These are phyloP conservation scores for Ascaphus truei DNA, from an alignment of 2,113 vertebrate species.

Conservation along the genomic window DNA sequence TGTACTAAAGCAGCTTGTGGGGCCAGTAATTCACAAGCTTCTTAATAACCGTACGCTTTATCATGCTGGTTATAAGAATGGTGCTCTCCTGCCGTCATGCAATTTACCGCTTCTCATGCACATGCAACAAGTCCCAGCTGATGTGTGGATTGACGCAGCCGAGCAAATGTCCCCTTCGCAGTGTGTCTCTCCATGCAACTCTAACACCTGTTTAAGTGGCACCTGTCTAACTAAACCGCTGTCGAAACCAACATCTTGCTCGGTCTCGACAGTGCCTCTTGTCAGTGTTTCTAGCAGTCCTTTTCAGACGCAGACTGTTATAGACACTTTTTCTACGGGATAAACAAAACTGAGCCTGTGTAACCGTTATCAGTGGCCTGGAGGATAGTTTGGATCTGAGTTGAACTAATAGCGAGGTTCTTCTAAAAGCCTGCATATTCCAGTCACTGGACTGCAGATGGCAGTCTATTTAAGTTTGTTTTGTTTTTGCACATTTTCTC, in stretches of 20 bases:
- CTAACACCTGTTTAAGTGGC: background rate
- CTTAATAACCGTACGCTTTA: too few relatives aligned
- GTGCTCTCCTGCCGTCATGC: background rate
- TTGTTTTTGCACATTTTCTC: background rate
- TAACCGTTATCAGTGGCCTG: conserved; percentile 13
- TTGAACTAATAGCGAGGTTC: background rate
- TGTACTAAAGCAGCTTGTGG: too few relatives aligned
- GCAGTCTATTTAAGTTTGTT: conserved; percentile 12
- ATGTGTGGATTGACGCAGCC: background rate
- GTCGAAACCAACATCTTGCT: background rate
- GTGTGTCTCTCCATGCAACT: background rate
- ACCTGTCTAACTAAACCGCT: background rate
- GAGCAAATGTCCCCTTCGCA: background rate
- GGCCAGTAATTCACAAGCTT: too few relatives aligned
- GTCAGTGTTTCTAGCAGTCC: background rate
- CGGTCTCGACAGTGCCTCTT: background rate
- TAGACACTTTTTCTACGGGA: background rate
- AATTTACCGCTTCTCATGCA: background rate
- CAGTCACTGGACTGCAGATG: conserved; percentile 13
- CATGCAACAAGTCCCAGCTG: background rate
- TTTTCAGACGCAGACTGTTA: background rate
- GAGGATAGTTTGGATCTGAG: background rate
- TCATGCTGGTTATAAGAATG: too few relatives aligned
- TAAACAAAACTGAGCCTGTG: background rate
- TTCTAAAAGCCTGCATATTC: background rate